Base-by-base conservation (phyloP, 2,888 invertebrate species). In the Perizoma affinitatum region DNA sequence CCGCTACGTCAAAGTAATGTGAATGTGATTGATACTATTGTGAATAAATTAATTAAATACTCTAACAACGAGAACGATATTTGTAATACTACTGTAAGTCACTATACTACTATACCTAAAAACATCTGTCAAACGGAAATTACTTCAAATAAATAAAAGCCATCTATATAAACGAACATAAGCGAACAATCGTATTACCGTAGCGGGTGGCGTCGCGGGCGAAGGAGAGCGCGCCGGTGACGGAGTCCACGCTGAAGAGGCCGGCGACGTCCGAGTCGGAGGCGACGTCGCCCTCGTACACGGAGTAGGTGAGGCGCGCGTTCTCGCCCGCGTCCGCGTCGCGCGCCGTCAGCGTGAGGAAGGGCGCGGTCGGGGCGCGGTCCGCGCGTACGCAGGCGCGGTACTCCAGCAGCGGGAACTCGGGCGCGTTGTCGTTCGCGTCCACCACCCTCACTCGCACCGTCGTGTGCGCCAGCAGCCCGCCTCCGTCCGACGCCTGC, bases 351-450 rank as follows among this genome's bases (percentile, higher is more conserved):
- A 88, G 72, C 70, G 86, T 79, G 59, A 90, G 80, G 79, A 91
- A 84, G 54, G 90, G 85, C 66, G 73, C 75, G 65, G 64, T 79
- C 54, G 84, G 83, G 57, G 86, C 75, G 63, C 82, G 81, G 75
- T 83, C 84, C 44, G 93, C 90, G 69, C 94, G 94, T 67, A 96
- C 95, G 59, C 95, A 94, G 40, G 95, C 95, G 84, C 96, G 95
- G 84, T 97, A 97, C 84, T 97, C 95, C 68, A 94, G 94, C 61
- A 96, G 90, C 65, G 95, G 90, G 84, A 97, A 97, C 58, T 87
- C 88, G 0, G 98, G 98, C 53, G 95, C 90, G 84, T 97, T 96
- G 83, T 98, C 98, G 87, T 98, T 97, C 67, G 95, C 94, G 87
- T 98, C 98, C 33, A 93, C 91, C 50, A 98, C 96, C 82, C 95